Percentiles rank a stretch among this genome's conserved stretches.
These are phyloP conservation scores for Tridacna gigas DNA, from an alignment of 2,888 invertebrate species.

Conservation along the genomic window DNA sequence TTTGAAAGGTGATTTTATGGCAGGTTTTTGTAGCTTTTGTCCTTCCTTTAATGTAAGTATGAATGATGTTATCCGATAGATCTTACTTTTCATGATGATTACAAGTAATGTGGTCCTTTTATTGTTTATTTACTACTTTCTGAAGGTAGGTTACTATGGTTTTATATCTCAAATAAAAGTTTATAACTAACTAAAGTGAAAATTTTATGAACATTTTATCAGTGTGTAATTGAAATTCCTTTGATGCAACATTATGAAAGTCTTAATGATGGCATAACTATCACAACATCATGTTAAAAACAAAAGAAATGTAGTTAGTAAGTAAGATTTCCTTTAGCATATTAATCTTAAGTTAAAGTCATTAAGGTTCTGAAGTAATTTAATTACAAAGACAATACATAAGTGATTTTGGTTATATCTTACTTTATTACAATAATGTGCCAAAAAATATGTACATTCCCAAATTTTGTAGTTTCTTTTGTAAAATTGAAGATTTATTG, in stretches of 20 bases:
- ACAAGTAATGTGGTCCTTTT: conserved; percentile 3
- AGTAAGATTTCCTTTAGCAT: too few species aligned
- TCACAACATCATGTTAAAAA: too few species aligned
- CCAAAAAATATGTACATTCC: too few species aligned
- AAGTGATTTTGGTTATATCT: too few species aligned
- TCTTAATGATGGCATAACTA: neutral
- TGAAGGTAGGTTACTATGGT: neutral
- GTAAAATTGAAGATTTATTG: too few species aligned
- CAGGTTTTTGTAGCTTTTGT: neutral
- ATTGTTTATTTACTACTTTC: conserved; percentile 20
- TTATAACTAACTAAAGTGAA: neutral
- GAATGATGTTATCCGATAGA: neutral
- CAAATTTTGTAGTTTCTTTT: too few species aligned
- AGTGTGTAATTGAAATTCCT: conserved; percentile 2
- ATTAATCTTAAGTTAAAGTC: too few species aligned
- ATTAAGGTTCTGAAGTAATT: too few species aligned
- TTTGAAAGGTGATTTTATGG: neutral
- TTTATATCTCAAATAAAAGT: neutral
- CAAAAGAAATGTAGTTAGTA: too few species aligned
- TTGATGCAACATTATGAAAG: neutral
- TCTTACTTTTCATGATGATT: conserved; percentile 3
- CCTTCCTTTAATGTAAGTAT: neutral
- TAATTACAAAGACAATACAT: too few species aligned
- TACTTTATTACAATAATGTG: too few species aligned
- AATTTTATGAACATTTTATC: conserved; percentile 6